Conservation (phyloP, 2,888 invertebrate species). For the Ectobius pallidus region DNA sequence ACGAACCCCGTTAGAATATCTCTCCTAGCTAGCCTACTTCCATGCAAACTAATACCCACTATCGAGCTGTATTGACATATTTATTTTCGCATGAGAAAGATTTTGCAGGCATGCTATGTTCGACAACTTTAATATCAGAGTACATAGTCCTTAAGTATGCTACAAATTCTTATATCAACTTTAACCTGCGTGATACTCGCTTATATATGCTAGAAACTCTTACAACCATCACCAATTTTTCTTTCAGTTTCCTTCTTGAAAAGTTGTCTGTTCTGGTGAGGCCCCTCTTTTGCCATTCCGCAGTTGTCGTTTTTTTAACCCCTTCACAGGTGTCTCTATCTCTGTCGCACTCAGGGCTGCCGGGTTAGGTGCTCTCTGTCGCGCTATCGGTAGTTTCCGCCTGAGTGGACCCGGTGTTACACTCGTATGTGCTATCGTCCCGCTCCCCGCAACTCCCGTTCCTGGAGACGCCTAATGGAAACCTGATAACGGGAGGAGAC, state of each 20-base stretch:
- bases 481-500: slow-evolving; percentile 39
- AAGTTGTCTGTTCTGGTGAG: slow-evolving; percentile 10
- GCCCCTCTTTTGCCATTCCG: neutral
- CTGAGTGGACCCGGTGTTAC: slow-evolving; percentile 31
- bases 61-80: no score
- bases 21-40: no score
- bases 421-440: slow-evolving; percentile 6
- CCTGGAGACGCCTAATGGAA: slow-evolving; percentile 35
- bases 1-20: no score
- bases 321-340: neutral
- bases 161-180: no score
- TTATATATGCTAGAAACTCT: no score
- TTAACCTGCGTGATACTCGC: no score
- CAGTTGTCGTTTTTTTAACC: neutral
- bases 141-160: no score
- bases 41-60: no score
- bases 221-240: neutral
- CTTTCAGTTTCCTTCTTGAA: slow-evolving; percentile 1
- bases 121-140: no score
- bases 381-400: slow-evolving; percentile 39
- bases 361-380: neutral
- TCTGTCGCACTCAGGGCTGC: neutral
- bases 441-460: slow-evolving; percentile 23
- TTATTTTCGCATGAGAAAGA: no score
- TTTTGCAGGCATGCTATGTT: no score